A percentile compares a stretch with the other conserved stretches of the same genome.
These are phyloP conservation scores for Coenonympha arcania DNA, from an alignment of 2,888 invertebrate species.

Conservation along the genomic window DNA sequence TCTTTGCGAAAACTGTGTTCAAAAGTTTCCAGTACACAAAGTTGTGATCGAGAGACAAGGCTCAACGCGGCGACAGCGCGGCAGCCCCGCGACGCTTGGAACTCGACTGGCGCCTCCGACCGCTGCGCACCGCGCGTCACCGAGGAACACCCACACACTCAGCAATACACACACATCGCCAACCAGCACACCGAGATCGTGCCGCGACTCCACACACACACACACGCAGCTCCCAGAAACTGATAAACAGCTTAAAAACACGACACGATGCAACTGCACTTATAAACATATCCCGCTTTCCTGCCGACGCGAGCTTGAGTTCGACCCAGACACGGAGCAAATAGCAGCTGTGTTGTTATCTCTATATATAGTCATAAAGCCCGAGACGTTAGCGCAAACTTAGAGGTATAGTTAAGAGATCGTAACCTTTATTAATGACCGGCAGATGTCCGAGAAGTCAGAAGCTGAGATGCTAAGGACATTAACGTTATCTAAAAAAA, in stretches of 20 bases:
- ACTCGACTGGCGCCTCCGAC: conserved; percentile 59
- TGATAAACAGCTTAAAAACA: conserved; percentile 69
- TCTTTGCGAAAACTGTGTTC: conserved; percentile 51
- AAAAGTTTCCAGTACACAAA: conserved; percentile 74
- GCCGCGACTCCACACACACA: conserved; percentile 34
- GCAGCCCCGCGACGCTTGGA: conserved; percentile 62
- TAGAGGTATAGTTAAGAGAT: not conserved
- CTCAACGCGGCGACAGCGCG: conserved; percentile 55
- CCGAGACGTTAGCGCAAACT: conserved; percentile 8
- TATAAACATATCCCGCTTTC: conserved; percentile 38
- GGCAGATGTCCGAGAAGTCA: not conserved
- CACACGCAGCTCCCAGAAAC: conserved; percentile 43
- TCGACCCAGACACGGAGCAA: conserved; percentile 16
- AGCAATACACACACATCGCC: conserved; percentile 36
- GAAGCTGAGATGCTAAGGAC: not conserved
- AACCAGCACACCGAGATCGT: conserved; percentile 25
- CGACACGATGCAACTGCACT: conserved; percentile 62
- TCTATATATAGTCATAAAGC: conserved; percentile 23
- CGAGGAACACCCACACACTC: conserved; percentile 57
- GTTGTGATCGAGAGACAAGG: conserved; percentile 64
- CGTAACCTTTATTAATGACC: not conserved
- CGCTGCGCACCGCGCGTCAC: conserved; percentile 51
- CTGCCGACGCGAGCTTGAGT: conserved; percentile 20
- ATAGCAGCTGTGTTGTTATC: conserved; percentile 25
- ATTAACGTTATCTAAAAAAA: not conserved